phyloP scores from a whole-genome alignment of 2,113 vertebrate genomes.

The Seriola rivoliana region DNA sequence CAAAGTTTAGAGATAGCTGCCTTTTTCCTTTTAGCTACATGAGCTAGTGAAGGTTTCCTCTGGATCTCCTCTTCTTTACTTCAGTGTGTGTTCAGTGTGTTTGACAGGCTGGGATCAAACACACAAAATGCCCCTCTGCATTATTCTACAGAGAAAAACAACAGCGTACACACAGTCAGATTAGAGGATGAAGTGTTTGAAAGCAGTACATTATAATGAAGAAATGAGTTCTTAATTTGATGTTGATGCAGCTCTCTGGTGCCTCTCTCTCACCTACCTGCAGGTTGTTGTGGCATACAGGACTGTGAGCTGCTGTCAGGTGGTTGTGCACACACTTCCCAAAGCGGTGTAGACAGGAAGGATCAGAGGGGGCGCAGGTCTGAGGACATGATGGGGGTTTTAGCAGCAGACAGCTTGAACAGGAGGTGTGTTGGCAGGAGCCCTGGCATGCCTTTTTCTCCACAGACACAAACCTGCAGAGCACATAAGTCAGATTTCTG shows the following conservation, averaged over 20 bases:
- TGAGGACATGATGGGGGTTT: constrained; percentile 71
- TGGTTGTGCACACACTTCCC: constrained; percentile 79
- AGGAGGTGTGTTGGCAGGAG: constrained; percentile 83
- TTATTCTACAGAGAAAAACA: constrained; percentile 58
- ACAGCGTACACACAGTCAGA: not conserved
- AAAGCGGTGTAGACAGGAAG: constrained; percentile 75
- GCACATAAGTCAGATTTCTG: not conserved
- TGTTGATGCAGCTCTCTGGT: not conserved
- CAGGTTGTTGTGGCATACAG: constrained; percentile 69
- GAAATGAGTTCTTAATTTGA: not conserved
- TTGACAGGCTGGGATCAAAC: constrained; percentile 77
- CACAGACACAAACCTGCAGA: constrained; percentile 70
- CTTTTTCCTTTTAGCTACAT: constrained; percentile 65
- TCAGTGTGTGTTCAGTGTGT: not conserved
- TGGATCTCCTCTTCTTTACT: constrained; percentile 35
- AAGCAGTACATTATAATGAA: not conserved
- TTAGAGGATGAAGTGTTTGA: not conserved
- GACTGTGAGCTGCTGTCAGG: constrained; percentile 47
- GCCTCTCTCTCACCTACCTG: constrained; percentile 63
- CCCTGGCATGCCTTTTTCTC: constrained; percentile 71
- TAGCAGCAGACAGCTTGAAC: constrained; percentile 79
- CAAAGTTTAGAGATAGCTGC: constrained; percentile 74
- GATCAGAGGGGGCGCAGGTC: constrained; percentile 66
- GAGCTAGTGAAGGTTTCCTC: not conserved
- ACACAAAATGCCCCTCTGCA: constrained; percentile 74